These are phyloP conservation scores for Chelonia mydas DNA, from an alignment of 2,797 vertebrate species.

Conservation along the genomic window DNA sequence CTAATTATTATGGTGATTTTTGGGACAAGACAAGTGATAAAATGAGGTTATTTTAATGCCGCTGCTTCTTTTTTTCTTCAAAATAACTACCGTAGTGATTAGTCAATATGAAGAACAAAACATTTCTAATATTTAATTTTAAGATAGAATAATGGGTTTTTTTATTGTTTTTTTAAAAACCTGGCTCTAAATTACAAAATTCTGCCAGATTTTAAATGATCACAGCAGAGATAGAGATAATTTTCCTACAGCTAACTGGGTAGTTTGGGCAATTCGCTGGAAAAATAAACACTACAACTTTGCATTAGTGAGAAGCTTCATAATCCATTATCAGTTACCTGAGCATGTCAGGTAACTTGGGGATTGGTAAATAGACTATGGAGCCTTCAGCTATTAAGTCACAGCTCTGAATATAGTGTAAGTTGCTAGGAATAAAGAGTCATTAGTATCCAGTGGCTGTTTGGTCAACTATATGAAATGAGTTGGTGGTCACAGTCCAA, in stretches of 20 bases:
- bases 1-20: slow-evolving; percentile 29
- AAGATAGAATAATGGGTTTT: background rate
- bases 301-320: slow-evolving; percentile 37
- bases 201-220: slow-evolving; percentile 38
- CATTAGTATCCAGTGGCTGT: slow-evolving; percentile 48
- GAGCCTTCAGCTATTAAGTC: slow-evolving; percentile 32
- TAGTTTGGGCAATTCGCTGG: slow-evolving; percentile 26
- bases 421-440: slow-evolving; percentile 54
- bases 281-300: slow-evolving; percentile 7
- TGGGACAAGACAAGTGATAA: slow-evolving; percentile 11
- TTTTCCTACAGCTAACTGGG: background rate
- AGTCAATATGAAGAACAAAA: slow-evolving; percentile 24
- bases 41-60: slow-evolving; percentile 14
- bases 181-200: slow-evolving; percentile 16
- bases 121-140: slow-evolving; percentile 5
- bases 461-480: slow-evolving; percentile 70
- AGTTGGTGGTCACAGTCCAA: slow-evolving; percentile 55
- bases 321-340: slow-evolving; percentile 65
- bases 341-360: slow-evolving; percentile 45
- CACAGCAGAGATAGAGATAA: background rate
- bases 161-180: background rate
- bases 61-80: background rate
- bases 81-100: background rate
- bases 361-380: slow-evolving; percentile 67
- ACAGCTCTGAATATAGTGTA: slow-evolving; percentile 27